Evolutionary conservation across 2,797 vertebrate genomes (phyloP).

Genomic region (Streptopelia turtur): DNA sequence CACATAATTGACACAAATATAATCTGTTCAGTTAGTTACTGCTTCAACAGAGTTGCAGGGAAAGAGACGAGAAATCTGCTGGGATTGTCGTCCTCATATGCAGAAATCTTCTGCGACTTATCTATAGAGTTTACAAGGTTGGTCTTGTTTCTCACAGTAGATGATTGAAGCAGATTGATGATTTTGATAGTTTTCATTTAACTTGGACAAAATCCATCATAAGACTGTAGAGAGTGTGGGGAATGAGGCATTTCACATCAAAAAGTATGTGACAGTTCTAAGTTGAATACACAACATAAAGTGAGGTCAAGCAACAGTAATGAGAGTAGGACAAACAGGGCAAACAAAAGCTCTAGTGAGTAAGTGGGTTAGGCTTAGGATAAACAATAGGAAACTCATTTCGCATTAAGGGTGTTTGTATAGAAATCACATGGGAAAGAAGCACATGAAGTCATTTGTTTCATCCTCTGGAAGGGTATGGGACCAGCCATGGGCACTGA

Average conservation of each 20-base stretch:
- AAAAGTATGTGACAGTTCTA: neutral
- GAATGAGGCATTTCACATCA: neutral
- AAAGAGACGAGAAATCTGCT: neutral
- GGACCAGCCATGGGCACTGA: neutral
- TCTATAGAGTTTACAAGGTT: neutral
- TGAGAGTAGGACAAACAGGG: neutral
- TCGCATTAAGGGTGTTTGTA: neutral
- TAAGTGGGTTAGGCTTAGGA: neutral
- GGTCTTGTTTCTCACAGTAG: neutral
- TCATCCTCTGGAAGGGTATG: neutral
- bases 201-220: neutral
- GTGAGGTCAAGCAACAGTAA: neutral
- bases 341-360: neutral
- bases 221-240: neutral
- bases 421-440: neutral
- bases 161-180: neutral
- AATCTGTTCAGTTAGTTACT: neutral
- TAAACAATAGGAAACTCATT: neutral
- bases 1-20: neutral
- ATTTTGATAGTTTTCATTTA: neutral
- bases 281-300: neutral
- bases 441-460: neutral
- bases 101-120: neutral
- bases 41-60: neutral
- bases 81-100: neutral